phyloP scores from a whole-genome alignment of 2,888 invertebrate genomes.

The Pheosia tremula region DNA sequence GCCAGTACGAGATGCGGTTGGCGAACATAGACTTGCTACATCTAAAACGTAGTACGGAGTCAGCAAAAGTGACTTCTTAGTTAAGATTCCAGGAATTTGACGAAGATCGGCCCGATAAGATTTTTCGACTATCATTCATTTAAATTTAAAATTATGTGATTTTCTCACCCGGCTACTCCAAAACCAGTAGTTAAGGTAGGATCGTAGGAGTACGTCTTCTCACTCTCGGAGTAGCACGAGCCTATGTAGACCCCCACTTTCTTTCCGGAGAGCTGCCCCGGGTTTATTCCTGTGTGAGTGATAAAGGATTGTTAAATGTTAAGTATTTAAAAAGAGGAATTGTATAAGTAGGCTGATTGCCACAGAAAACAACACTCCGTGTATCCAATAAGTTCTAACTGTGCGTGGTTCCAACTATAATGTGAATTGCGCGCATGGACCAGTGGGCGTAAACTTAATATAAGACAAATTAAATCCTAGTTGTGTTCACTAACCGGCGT shows the following conservation, averaged over 20 bases:
- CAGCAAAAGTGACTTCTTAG: not conserved
- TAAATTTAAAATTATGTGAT: no score
- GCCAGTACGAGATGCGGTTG: conserved; percentile 38
- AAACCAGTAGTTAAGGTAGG: conserved; percentile 40
- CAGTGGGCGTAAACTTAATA: no score
- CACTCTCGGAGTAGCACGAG: conserved; percentile 85
- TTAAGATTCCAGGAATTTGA: not conserved
- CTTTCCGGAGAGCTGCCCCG: conserved; percentile 79
- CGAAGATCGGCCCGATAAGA: no score
- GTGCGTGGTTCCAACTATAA: no score
- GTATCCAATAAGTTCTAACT: no score
- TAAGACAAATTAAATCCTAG: no score
- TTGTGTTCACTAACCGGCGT: conserved; percentile 40
- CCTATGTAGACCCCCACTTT: conserved; percentile 77
- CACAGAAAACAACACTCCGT: no score
- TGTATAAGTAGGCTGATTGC: no score
- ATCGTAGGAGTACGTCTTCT: conserved; percentile 75
- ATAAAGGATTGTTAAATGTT: not conserved
- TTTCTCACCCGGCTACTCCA: conserved; percentile 58
- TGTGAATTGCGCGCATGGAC: no score
- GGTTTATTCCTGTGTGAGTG: conserved; percentile 78
- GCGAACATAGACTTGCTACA: conserved; percentile 55
- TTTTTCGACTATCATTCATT: no score
- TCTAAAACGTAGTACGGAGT: conserved; percentile 22
- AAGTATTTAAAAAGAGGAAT: no score